These are phyloP conservation scores for Hirtodrosophila alboralis DNA, from an alignment of 2,888 invertebrate genomes.

Conservation along the genomic window DNA sequence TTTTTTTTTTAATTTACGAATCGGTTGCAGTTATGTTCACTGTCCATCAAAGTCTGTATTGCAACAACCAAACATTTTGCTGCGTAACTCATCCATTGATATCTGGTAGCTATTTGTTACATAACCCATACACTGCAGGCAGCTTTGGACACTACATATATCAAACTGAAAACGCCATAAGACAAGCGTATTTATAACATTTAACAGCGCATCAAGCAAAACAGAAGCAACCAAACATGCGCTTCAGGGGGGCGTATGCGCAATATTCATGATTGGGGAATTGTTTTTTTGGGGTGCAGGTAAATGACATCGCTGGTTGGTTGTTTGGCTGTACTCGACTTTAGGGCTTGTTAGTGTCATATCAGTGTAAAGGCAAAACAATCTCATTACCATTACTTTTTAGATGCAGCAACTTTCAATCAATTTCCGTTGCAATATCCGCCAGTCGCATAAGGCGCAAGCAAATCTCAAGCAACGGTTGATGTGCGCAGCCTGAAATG, in stretches of 20 bases:
- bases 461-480: slow-evolving; percentile 58
- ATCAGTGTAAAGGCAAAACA: slow-evolving; percentile 46
- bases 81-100: slow-evolving; percentile 48
- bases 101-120: slow-evolving; percentile 61
- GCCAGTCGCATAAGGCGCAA: slow-evolving; percentile 39
- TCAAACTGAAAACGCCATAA: slow-evolving; percentile 54
- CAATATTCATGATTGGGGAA: slow-evolving; percentile 48
- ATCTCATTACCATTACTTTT: slow-evolving; percentile 76
- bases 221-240: background rate
- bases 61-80: slow-evolving; percentile 5
- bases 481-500: slow-evolving; percentile 42
- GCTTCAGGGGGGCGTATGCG: slow-evolving; percentile 17
- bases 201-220: slow-evolving; percentile 49
- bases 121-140: slow-evolving; percentile 18
- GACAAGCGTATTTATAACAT: slow-evolving; percentile 57
- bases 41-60: slow-evolving; percentile 38
- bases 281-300: slow-evolving; percentile 22
- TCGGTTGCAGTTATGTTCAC: slow-evolving; percentile 21
- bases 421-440: slow-evolving; percentile 77
- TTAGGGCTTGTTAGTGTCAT: slow-evolving; percentile 19
- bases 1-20: slow-evolving; percentile 4
- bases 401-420: slow-evolving; percentile 70
- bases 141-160: slow-evolving; percentile 30
- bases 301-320: slow-evolving; percentile 24
- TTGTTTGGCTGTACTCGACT: slow-evolving; percentile 5